Evolutionary conservation across 2,113 vertebrate genomes (phyloP), one percentile per base, ranked within the genome.

Genomic region (Corythornis vintsioides): DNA sequence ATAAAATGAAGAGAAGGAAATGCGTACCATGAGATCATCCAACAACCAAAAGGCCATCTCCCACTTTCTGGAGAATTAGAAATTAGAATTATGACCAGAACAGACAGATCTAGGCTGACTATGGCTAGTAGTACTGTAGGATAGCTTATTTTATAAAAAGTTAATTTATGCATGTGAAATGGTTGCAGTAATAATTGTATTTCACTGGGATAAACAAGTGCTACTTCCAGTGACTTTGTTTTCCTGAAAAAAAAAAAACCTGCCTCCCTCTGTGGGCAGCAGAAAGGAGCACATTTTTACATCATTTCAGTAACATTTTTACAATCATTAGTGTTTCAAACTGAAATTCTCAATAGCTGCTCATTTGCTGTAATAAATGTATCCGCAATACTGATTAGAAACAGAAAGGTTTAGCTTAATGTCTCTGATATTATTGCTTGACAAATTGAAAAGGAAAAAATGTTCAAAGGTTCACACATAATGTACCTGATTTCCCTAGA

Each of bases 371-470:
- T 93, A 93, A 92, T 92, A 80, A 90, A 95, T 92, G 67, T 80
- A 67, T 71, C 75, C 11, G 10, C 67, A 83, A 74, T 86, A 83
- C 91, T 89, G 89, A 96, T 95, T 95, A 91, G 94, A 96, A 94
- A 86, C 67, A 50, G 67, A 63, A 96, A 91, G 50, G 87, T 92
- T 96, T 95, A 95, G 64, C 74, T 88, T 79, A 78, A 89, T 89
- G 87, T 85, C 67, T 91, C 66, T 85, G 82, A 90, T 92, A 67
- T 91, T 95, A 92, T 67, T 95, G 71, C 91, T 93, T 87, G 67
- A 78, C 77, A 86, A 94, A 95, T 96, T 95, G 75, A 93, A 96
- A 92, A 91, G 60, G 21, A 84, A 95, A 89, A 95, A 89, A n/a
- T 84, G 74, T 94, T 94, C 78, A 89, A 92, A 95, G 47, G 60